These are phyloP conservation scores for Campopleginae sp. DNA, from an alignment of 2,888 invertebrate genomes.

Conservation along the genomic window DNA sequence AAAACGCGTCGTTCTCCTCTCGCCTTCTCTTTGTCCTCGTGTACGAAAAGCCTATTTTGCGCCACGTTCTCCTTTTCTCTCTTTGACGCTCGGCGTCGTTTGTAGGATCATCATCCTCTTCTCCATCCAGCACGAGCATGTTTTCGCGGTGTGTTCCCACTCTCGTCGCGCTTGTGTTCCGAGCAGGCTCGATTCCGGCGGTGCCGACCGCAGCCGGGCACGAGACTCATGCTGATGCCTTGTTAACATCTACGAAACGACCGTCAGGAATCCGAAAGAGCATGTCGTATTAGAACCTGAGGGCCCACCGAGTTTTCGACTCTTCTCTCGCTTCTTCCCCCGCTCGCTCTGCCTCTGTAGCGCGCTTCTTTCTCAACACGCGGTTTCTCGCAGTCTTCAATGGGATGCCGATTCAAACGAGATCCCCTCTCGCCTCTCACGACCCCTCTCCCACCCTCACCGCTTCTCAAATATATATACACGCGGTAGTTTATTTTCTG, in stretches of 20 bases:
- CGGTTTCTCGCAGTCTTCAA: constrained; percentile 39
- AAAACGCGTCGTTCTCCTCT: constrained; percentile 70
- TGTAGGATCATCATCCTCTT: constrained; percentile 49
- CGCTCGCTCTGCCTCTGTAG: too few relatives aligned
- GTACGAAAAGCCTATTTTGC: constrained; percentile 63
- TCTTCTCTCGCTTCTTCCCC: constrained; percentile 56
- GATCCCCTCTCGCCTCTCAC: constrained; percentile 34
- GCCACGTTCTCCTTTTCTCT: constrained; percentile 71
- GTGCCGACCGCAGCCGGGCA: constrained; percentile 77
- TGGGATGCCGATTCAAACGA: constrained; percentile 56
- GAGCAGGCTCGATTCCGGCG: constrained; percentile 60
- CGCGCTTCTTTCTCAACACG: constrained; percentile 51
- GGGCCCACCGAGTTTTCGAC: constrained; percentile 61
- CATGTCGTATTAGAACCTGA: constrained; percentile 79
- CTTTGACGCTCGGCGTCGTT: constrained; percentile 63
- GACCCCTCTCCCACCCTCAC: constrained; percentile 26
- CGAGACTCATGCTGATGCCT: constrained; percentile 82
- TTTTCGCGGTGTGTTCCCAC: constrained; percentile 55
- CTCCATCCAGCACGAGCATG: constrained; percentile 15
- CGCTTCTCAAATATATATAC: constrained; percentile 18
- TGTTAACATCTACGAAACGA: constrained; percentile 83
- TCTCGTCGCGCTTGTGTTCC: constrained; percentile 63
- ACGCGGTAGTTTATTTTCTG: constrained; percentile 52
- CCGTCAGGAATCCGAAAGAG: constrained; percentile 82
- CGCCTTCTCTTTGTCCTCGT: constrained; percentile 60